phyloP scores from a whole-genome alignment of 2,797 vertebrate genomes.

The Periparus ater region DNA sequence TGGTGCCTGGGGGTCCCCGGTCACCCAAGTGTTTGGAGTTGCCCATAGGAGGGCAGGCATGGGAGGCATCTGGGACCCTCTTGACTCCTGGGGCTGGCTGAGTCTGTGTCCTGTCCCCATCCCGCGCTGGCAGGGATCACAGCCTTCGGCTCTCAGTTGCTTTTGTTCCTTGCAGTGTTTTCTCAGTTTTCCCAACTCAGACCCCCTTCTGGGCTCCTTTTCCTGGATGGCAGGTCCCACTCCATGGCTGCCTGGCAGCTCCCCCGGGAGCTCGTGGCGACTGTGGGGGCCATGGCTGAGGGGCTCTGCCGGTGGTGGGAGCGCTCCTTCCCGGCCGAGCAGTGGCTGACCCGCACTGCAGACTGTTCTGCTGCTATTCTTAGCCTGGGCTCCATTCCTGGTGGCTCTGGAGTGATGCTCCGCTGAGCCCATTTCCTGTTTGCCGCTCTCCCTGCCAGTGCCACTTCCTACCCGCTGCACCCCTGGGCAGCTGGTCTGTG shows the following conservation, averaged over 20 bases:
- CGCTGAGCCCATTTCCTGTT: constrained; percentile 10
- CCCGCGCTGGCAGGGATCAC: rapidly evolving
- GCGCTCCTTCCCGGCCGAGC: neutral
- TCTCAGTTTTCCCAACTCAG: neutral
- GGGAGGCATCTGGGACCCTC: neutral
- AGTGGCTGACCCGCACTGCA: rapidly evolving
- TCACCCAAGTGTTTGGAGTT: neutral
- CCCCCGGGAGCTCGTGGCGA: rapidly evolving
- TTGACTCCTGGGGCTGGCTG: rapidly evolving
- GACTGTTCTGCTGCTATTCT: constrained; percentile 24
- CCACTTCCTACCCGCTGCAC: neutral
- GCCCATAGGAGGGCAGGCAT: neutral
- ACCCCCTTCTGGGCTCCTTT: neutral
- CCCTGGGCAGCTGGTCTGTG: neutral
- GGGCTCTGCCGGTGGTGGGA: neutral
- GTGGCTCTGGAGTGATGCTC: constrained; percentile 1
- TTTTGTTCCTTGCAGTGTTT: neutral
- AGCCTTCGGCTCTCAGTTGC: rapidly evolving
- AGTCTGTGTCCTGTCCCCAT: neutral
- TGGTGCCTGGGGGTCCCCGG: rapidly evolving
- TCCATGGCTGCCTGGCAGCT: neutral
- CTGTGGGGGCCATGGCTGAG: neutral
- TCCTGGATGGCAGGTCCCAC: neutral
- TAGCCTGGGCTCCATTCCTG: neutral
- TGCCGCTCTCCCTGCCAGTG: neutral